A percentile compares a stretch with the other conserved stretches of the same genome.
These are phyloP conservation scores for Thunnus albacares DNA, from an alignment of 2,797 vertebrate genomes.

Conservation along the genomic window DNA sequence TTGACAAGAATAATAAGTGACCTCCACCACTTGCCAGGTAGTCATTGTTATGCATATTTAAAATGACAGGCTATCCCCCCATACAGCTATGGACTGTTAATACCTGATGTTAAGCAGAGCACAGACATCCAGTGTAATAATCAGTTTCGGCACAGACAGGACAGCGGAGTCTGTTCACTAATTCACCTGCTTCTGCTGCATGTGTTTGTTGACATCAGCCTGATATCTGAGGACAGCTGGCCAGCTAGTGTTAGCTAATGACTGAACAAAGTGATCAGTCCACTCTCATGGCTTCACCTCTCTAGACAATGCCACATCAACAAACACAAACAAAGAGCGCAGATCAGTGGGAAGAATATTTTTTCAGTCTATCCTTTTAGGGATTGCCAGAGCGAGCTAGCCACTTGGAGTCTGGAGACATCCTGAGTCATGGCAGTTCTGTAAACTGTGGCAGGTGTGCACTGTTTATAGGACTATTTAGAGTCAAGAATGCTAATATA, in stretches of 20 bases:
- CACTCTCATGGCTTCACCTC: slow-evolving; percentile 18
- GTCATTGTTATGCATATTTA: background rate
- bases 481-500: background rate
- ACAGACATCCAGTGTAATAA: background rate
- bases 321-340: background rate
- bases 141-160: slow-evolving; percentile 3
- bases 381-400: background rate
- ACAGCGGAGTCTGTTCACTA: background rate
- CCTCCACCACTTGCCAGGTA: background rate
- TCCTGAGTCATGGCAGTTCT: background rate
- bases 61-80: background rate
- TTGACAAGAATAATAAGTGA: background rate
- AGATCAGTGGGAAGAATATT: background rate
- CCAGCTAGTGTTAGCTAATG: slow-evolving; percentile 12
- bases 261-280: slow-evolving; percentile 13
- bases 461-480: background rate
- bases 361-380: background rate
- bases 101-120: background rate
- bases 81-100: background rate
- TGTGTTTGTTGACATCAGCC: slow-evolving; percentile 25
- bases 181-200: slow-evolving; percentile 34
- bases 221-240: slow-evolving; percentile 40
- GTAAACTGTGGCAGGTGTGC: background rate
- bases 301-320: background rate
- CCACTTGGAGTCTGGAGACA: background rate